Evolutionary conservation across 1,140 invertebrate species (phyloP).

Genomic region (Matsumurasca onukii): DNA sequence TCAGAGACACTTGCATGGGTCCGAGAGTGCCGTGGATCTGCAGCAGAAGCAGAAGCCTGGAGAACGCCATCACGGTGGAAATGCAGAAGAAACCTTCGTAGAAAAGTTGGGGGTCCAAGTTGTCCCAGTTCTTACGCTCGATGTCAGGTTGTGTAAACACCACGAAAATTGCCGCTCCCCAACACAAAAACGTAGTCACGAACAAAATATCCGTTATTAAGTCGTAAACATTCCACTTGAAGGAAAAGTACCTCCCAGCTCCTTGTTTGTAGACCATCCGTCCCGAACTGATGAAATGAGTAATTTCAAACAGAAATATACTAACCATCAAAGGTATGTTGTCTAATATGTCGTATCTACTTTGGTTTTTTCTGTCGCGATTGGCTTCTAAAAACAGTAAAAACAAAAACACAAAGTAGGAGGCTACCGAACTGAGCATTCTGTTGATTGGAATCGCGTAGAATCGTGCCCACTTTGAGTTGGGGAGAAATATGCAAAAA

Average conservation of each 20-base stretch:
- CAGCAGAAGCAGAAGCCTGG: slow-evolving; percentile 56
- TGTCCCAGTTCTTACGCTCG: slow-evolving; percentile 67
- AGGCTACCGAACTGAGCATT: slow-evolving; percentile 58
- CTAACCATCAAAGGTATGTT: slow-evolving; percentile 51
- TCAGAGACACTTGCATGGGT: slow-evolving; percentile 61
- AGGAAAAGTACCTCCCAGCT: slow-evolving; percentile 51
- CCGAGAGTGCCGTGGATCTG: slow-evolving; percentile 59
- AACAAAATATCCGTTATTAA: slow-evolving; percentile 51
- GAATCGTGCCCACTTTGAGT: slow-evolving; percentile 47
- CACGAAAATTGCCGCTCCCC: slow-evolving; percentile 50
- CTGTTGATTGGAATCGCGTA: slow-evolving; percentile 57
- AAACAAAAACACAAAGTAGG: slow-evolving; percentile 62
- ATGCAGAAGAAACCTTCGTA: slow-evolving; percentile 71
- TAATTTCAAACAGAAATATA: slow-evolving; percentile 49
- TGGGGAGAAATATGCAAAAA: slow-evolving; percentile 49
- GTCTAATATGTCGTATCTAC: slow-evolving; percentile 39
- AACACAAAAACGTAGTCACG: slow-evolving; percentile 53
- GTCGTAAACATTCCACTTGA: slow-evolving; percentile 56
- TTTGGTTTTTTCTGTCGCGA: slow-evolving; percentile 53
- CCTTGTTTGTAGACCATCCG: slow-evolving; percentile 54
- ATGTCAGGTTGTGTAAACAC: slow-evolving; percentile 50
- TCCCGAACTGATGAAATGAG: slow-evolving; percentile 27
- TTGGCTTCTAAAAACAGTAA: slow-evolving; percentile 60
- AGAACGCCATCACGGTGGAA: slow-evolving; percentile 69
- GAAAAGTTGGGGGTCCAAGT: slow-evolving; percentile 67